Percentiles rank a stretch among this genome's conserved stretches.
These are phyloP conservation scores for Agrotis exclamationis DNA, from an alignment of 2,888 invertebrate genomes.

Conservation along the genomic window DNA sequence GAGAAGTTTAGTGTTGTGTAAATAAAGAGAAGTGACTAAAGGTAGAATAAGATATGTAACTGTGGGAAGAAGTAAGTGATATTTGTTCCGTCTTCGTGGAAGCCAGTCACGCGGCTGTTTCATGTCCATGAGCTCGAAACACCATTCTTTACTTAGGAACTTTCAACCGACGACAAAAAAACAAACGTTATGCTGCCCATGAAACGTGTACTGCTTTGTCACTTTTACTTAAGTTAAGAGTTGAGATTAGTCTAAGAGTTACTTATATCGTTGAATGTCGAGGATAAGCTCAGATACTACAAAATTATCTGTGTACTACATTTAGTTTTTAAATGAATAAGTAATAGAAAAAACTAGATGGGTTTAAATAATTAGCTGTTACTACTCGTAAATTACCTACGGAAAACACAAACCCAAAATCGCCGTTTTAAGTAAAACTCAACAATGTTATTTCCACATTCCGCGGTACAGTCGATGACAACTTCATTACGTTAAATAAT, in stretches of 20 bases:
- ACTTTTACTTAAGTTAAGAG: too few relatives aligned
- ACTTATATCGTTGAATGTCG: too few relatives aligned
- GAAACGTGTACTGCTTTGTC: background rate
- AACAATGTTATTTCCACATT: slow-evolving; percentile 65
- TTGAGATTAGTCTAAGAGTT: too few relatives aligned
- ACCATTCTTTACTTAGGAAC: slow-evolving; percentile 7
- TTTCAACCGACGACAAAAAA: background rate
- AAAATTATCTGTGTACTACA: too few relatives aligned
- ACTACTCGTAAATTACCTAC: background rate
- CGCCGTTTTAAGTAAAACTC: background rate
- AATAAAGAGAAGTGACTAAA: background rate
- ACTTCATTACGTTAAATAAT: slow-evolving; percentile 72
- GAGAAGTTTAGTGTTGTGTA: background rate
- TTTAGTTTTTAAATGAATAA: too few relatives aligned
- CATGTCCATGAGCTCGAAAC: slow-evolving; percentile 7
- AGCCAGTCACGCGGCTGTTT: background rate
- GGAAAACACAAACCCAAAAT: background rate
- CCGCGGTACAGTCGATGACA: slow-evolving; percentile 69
- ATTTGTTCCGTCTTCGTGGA: background rate
- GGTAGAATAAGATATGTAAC: background rate
- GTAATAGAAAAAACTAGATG: background rate
- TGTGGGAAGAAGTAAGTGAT: background rate
- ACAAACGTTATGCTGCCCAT: background rate
- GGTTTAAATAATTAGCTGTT: background rate
- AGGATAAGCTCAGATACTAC: too few relatives aligned